These are phyloP conservation scores for Zaprionus gabonicus DNA, from an alignment of 1,140 invertebrate genomes.

Conservation along the genomic window DNA sequence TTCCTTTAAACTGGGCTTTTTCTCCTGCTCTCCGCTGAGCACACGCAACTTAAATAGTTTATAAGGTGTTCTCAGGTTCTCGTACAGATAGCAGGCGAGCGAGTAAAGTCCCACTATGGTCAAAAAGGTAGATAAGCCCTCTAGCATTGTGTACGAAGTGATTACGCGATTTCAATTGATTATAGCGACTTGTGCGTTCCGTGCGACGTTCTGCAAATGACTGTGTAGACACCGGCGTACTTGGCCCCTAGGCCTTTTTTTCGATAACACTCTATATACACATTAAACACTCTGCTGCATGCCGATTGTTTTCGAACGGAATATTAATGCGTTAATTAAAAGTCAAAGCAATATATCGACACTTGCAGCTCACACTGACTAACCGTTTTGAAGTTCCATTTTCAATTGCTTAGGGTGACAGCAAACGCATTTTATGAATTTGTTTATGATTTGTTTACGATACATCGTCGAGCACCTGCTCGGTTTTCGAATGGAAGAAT, in stretches of 20 bases:
- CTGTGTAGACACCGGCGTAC: slow-evolving; percentile 29
- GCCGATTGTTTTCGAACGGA: slow-evolving; percentile 29
- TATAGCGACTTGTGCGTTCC: neutral
- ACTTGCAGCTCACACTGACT: neutral
- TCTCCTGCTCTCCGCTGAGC: neutral
- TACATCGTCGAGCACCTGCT: slow-evolving; percentile 18
- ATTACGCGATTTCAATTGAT: slow-evolving; percentile 9
- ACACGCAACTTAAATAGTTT: slow-evolving; percentile 35
- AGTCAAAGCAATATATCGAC: slow-evolving; percentile 31
- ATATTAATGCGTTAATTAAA: slow-evolving; percentile 53
- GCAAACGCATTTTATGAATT: neutral
- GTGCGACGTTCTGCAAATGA: slow-evolving; percentile 38
- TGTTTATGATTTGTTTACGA: slow-evolving; percentile 27
- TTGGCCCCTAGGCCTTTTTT: neutral
- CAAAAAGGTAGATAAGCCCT: slow-evolving; percentile 51
- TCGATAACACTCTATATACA: slow-evolving; percentile 17
- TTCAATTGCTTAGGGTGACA: neutral
- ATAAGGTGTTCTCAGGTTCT: slow-evolving; percentile 59
- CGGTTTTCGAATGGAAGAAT: slow-evolving; percentile 37
- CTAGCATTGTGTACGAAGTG: slow-evolving; percentile 24
- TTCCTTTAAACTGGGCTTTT: slow-evolving; percentile 44
- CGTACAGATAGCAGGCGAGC: slow-evolving; percentile 59
- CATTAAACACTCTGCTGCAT: neutral
- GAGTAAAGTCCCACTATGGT: slow-evolving; percentile 52
- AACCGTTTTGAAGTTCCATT: slow-evolving; percentile 4